Evolutionary conservation across 1,140 invertebrate genomes (phyloP).

Genomic region (Drosophila ficusphila): DNA sequence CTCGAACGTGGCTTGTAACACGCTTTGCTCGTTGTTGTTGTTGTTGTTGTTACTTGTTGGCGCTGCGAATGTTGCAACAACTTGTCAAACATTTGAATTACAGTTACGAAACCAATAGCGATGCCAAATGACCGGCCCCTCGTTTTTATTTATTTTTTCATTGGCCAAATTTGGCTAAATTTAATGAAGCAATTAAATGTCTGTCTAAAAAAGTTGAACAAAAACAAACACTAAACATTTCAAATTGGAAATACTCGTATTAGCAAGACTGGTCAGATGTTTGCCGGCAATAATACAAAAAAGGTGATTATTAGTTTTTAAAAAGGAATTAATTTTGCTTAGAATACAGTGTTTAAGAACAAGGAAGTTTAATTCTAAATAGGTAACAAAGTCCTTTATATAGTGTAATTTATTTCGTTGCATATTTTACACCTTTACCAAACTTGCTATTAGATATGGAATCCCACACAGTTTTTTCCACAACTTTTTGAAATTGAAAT

Average conservation of each 20-base stretch:
- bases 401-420: too few species aligned
- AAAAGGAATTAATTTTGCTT: background rate
- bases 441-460: too few species aligned
- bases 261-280: conserved; percentile 15
- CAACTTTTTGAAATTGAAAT: background rate
- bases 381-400: too few species aligned
- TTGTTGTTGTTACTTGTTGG: conserved; percentile 36
- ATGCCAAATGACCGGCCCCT: conserved; percentile 45
- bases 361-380: background rate
- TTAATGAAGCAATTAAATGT: conserved; percentile 83
- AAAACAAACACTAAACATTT: conserved; percentile 33
- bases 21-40: conserved; percentile 61
- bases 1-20: conserved; percentile 75
- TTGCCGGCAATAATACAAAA: conserved; percentile 10
- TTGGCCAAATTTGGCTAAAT: conserved; percentile 80
- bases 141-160: conserved; percentile 31
- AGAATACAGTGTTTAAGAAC: background rate
- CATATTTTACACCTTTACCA: too few species aligned
- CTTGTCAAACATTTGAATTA: conserved; percentile 83
- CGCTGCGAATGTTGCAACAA: conserved; percentile 76
- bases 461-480: too few species aligned
- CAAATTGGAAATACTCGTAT: conserved; percentile 22
- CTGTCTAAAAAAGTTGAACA: conserved; percentile 45
- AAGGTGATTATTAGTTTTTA: background rate
- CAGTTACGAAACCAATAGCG: conserved; percentile 71